Conservation (phyloP, 35 echinoderm and acorn worm genomes). For the Diadema setosum region DNA sequence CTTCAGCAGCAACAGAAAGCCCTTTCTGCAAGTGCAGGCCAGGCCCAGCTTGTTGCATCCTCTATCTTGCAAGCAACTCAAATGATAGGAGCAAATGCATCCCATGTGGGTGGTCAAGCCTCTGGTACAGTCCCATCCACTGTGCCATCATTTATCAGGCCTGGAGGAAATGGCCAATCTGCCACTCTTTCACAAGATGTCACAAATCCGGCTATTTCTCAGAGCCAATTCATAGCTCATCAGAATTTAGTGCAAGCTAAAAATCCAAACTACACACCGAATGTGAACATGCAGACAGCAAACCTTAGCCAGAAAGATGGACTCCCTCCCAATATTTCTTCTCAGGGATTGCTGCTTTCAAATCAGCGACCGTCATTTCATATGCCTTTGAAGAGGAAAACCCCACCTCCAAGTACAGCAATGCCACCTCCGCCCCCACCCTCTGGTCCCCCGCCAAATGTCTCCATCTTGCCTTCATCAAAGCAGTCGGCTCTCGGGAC, state of each 20-base stretch:
- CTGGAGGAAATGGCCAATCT: no score
- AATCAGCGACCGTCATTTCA: background rate
- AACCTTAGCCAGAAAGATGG: background rate
- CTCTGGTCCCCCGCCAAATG: background rate
- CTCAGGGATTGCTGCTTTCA: background rate
- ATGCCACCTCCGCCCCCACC: background rate
- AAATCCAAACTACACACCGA: conserved; percentile 6
- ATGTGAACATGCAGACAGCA: background rate
- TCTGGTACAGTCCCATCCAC: background rate
- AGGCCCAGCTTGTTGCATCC: background rate
- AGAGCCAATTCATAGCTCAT: no score
- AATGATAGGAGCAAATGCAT: background rate
- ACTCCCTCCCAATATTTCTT: background rate
- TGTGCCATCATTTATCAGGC: background rate
- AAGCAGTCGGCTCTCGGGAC: background rate
- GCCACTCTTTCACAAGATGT: no score
- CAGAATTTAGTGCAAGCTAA: background rate
- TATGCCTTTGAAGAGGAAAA: background rate
- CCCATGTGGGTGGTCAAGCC: background rate
- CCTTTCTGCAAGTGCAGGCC: background rate
- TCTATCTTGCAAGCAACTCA: background rate
- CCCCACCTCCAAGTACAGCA: background rate
- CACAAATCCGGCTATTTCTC: no score
- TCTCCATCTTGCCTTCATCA: background rate
- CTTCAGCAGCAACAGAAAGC: background rate